These are phyloP conservation scores for Chydorus sphaericus DNA, from an alignment of 2,888 invertebrate genomes.

Conservation along the genomic window DNA sequence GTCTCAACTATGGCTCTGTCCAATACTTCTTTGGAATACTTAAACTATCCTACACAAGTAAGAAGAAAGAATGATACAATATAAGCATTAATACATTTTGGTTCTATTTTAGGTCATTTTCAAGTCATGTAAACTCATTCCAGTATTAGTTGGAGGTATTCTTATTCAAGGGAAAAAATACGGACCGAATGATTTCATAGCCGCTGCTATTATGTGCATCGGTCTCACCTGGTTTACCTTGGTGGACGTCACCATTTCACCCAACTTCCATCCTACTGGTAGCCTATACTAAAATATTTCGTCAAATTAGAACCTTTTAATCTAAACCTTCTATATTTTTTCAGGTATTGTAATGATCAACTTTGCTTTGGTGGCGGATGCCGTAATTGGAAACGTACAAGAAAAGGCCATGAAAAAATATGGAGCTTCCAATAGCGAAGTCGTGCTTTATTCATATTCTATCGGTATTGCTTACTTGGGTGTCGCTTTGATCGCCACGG, in stretches of 20 bases:
- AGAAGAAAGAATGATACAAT: background rate
- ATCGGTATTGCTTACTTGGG: slow-evolving; percentile 73
- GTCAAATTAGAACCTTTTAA: background rate
- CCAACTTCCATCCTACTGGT: slow-evolving; percentile 42
- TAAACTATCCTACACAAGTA: slow-evolving; percentile 87
- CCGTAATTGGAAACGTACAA: slow-evolving; percentile 90
- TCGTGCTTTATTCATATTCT: slow-evolving; percentile 81
- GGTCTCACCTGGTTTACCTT: slow-evolving; percentile 84
- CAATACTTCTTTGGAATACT: slow-evolving; percentile 80
- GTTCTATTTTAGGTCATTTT: slow-evolving; percentile 53
- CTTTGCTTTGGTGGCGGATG: slow-evolving; percentile 80
- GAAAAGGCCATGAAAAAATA: slow-evolving; percentile 82
- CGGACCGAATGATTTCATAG: slow-evolving; percentile 63
- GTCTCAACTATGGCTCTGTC: slow-evolving; percentile 93
- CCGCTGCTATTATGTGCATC: slow-evolving; percentile 71
- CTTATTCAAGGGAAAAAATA: slow-evolving; percentile 80
- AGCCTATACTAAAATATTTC: slow-evolving; percentile 15
- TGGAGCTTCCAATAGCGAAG: slow-evolving; percentile 73
- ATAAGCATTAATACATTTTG: background rate
- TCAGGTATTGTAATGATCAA: slow-evolving; percentile 36
- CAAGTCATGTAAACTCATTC: slow-evolving; percentile 93
- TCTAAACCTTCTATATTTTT: background rate
- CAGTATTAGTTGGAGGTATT: slow-evolving; percentile 85
- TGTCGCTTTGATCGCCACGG: slow-evolving; percentile 50
- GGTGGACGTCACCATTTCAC: slow-evolving; percentile 48